Base-by-base conservation (phyloP, 2,888 invertebrate genomes). In the Rhagonycha lutea region DNA sequence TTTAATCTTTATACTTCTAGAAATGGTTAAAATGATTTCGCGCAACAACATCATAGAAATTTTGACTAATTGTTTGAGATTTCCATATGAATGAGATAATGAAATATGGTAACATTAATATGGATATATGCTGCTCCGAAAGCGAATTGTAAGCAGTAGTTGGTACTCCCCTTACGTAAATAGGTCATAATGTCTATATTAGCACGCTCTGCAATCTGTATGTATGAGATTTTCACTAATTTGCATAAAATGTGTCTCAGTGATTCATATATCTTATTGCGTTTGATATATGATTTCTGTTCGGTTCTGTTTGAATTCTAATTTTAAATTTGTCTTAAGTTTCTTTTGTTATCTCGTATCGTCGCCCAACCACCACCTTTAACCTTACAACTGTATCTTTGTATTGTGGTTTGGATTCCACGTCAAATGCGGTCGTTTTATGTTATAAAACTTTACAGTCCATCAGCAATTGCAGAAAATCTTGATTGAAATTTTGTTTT, bases 71-170 rank as follows among this genome's bases (percentile, higher is more conserved):
- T 90, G 89, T 87, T 88, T 88, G 89, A 91, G 90, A 93, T 93
- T 93, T 93, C 92, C 93, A 93, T 94, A 92, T 93, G 93, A 93
- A 93, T 93, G 92, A 93, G 93, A 91, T 92, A 91, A 91, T 93
- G 93, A 93, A 93, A 92, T 93, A 93, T 92, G 92, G 92, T 91
- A 89, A 90, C 91, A 92, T 92, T 92, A 92, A 92, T 92, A 92
- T 92, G 92, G 91, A 92, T 92, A 90, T 91, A 91, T 91, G 90
- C 91, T 86, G 90, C 91, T 86, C 85, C 85, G 83, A 87, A 87
- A 86, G 86, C 86, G 86, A 87, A 87, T 83, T 84, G 86, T 87
- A 87, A 87, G 87, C 87, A 87, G 84, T 83, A 83, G 82, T 32
- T 63, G 65, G 60, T 73, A 78, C 75, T 77, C 72, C 76, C 80